Conservation (phyloP, 2,888 invertebrate genomes). For the Coremacera marginata region DNA sequence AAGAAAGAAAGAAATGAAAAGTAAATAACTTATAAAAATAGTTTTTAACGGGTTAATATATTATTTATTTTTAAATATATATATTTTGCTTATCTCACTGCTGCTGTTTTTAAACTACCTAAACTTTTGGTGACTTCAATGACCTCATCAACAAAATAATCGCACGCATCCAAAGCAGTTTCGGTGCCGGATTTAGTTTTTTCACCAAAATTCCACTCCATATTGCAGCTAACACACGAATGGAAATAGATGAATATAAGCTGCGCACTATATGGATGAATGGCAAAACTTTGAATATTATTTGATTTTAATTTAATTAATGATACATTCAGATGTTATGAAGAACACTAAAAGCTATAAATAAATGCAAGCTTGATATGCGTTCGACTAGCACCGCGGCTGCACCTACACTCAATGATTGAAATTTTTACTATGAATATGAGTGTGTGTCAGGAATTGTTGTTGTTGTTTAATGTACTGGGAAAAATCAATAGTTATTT, state of each 20-base stretch:
- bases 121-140: slow-evolving; percentile 71
- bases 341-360: not conserved
- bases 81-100: not conserved
- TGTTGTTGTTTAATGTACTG: not conserved
- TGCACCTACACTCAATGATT: not conserved
- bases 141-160: slow-evolving; percentile 80
- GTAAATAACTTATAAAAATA: not conserved
- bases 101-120: slow-evolving; percentile 60
- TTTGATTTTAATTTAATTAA: not conserved
- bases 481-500: slow-evolving; percentile 17
- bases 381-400: not conserved
- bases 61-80: not conserved
- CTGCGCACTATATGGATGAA: too few relatives aligned
- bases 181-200: slow-evolving; percentile 71
- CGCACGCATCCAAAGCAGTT: slow-evolving; percentile 77
- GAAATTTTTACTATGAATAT: not conserved
- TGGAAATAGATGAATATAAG: not conserved
- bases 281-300: not conserved
- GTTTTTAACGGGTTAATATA: not conserved
- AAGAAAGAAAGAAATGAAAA: slow-evolving; percentile 14
- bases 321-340: not conserved
- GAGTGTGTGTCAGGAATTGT: not conserved
- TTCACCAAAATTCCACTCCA: slow-evolving; percentile 69
- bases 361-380: slow-evolving; percentile 28
- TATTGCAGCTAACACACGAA: slow-evolving; percentile 43